phyloP scores from a whole-genome alignment of 2,888 invertebrate genomes.

The Nebria brevicollis region DNA sequence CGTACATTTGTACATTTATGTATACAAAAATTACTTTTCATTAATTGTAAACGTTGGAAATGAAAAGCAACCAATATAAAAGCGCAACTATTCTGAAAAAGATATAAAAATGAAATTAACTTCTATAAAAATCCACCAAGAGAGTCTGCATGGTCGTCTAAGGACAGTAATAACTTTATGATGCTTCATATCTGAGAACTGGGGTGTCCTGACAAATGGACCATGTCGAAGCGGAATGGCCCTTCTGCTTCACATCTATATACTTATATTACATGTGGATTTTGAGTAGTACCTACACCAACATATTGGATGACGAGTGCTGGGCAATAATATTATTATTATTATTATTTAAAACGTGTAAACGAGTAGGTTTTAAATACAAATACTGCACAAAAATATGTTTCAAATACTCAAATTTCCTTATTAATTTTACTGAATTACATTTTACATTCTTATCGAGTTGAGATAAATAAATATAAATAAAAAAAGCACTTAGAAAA shows the following conservation, averaged over 20 bases:
- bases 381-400: background rate
- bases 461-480: too few species aligned
- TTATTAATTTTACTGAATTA: too few species aligned
- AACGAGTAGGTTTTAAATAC: background rate
- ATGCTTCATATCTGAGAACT: slow-evolving; percentile 52
- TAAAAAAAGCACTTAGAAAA: too few species aligned
- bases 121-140: slow-evolving; percentile 25
- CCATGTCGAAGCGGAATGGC: slow-evolving; percentile 53
- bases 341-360: background rate
- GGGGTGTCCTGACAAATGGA: slow-evolving; percentile 57
- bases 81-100: background rate
- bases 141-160: slow-evolving; percentile 34
- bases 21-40: too few species aligned
- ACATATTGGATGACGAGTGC: background rate
- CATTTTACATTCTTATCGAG: too few species aligned
- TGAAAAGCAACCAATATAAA: background rate
- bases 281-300: background rate
- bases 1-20: too few species aligned
- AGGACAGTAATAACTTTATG: slow-evolving; percentile 61
- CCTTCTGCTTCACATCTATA: slow-evolving; percentile 46
- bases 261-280: slow-evolving; percentile 5
- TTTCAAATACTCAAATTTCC: background rate
- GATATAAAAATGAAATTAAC: slow-evolving; percentile 21
- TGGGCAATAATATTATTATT: background rate
- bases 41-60: background rate